These are phyloP conservation scores for Apantesis nais DNA, from an alignment of 2,888 invertebrate species.

Conservation along the genomic window DNA sequence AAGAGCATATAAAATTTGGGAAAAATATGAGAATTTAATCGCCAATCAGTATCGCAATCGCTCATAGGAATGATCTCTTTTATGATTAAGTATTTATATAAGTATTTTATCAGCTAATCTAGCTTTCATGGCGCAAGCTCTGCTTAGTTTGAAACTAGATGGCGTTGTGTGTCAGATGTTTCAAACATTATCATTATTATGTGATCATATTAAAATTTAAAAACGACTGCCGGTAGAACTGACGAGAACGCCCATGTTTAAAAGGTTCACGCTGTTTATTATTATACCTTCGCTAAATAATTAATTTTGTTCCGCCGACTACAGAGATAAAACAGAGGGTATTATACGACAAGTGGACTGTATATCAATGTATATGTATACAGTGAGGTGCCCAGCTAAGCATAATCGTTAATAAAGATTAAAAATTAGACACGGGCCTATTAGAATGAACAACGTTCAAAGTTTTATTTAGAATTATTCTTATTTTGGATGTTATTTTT, in stretches of 20 bases:
- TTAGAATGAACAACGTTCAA: conserved; percentile 14
- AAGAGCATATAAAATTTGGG: not conserved
- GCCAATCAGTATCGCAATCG: no score
- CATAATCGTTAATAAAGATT: conserved; percentile 58
- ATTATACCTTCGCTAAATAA: not conserved
- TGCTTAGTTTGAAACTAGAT: no score
- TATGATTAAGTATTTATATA: no score
- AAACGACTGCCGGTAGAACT: not conserved
- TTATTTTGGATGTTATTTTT: not conserved
- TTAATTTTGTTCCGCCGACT: not conserved
- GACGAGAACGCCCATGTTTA: not conserved
- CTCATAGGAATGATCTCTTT: no score
- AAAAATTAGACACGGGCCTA: conserved; percentile 45
- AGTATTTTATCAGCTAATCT: no score
- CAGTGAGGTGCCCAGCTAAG: conserved; percentile 41
- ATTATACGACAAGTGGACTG: conserved; percentile 46
- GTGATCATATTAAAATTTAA: not conserved
- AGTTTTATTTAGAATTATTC: conserved; percentile 2
- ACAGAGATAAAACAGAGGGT: conserved; percentile 23
- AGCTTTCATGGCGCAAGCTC: no score
- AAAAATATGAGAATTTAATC: no score
- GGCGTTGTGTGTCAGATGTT: no score
- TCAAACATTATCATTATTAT: no score
- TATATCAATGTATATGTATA: conserved; percentile 50
- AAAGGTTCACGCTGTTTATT: not conserved